Percentiles rank a stretch among this genome's conserved stretches.
These are phyloP conservation scores for Leguminivora glycinivorella DNA, from an alignment of 1,140 invertebrate species.

Conservation along the genomic window DNA sequence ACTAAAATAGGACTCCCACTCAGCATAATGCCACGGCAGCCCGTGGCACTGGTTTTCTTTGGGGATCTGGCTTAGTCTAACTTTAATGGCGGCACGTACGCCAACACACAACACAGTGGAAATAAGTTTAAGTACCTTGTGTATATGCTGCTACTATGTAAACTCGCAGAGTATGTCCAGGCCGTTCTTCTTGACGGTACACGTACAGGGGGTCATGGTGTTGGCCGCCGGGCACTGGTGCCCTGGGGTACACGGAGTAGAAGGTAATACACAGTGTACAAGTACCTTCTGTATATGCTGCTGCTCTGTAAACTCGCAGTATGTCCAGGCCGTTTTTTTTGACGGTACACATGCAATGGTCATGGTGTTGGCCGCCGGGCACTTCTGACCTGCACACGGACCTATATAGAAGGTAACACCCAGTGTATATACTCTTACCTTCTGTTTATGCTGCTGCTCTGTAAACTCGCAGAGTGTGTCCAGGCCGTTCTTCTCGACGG, in stretches of 20 bases:
- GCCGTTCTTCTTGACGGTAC: slow-evolving; percentile 90
- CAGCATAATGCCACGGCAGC: too few relatives aligned
- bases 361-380: slow-evolving; percentile 85
- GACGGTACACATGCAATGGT: slow-evolving; percentile 88
- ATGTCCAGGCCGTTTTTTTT: slow-evolving; percentile 93
- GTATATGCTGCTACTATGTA: slow-evolving; percentile 87
- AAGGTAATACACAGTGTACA: background rate
- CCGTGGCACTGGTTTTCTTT: too few relatives aligned
- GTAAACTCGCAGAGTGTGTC: slow-evolving; percentile 92
- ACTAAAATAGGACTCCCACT: too few relatives aligned
- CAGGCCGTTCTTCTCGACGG: slow-evolving; percentile 90
- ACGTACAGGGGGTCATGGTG: slow-evolving; percentile 88
- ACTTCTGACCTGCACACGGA: slow-evolving; percentile 80
- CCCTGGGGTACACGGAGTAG: slow-evolving; percentile 71
- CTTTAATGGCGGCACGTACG: too few relatives aligned
- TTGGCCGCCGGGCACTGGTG: slow-evolving; percentile 85
- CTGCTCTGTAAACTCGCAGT: slow-evolving; percentile 89
- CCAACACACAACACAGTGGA: too few relatives aligned
- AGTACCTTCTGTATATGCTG: slow-evolving; percentile 82
- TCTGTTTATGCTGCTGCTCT: slow-evolving; percentile 84
- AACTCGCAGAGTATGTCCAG: slow-evolving; percentile 92
- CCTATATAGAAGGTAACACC: too few relatives aligned
- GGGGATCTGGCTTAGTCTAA: too few relatives aligned
- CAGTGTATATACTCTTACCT: too few relatives aligned
- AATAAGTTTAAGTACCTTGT: too few relatives aligned